These are phyloP conservation scores for Sylvia atricapilla DNA, from an alignment of 2,113 vertebrate species.

Conservation along the genomic window DNA sequence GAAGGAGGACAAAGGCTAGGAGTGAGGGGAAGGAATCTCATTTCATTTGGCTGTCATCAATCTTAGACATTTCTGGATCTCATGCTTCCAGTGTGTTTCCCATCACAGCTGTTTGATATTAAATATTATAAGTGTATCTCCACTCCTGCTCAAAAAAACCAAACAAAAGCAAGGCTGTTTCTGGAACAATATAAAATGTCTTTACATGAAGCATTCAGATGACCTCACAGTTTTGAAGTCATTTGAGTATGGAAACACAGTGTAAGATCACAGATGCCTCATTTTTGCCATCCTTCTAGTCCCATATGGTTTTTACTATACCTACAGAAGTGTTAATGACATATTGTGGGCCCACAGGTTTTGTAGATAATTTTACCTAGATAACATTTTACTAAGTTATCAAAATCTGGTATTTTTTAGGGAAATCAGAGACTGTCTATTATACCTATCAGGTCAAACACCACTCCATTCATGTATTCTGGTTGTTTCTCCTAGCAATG, in stretches of 20 bases:
- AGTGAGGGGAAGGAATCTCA: background rate
- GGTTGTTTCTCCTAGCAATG: background rate
- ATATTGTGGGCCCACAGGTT: background rate
- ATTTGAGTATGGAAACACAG: background rate
- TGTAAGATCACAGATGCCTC: background rate
- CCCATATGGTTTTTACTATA: background rate
- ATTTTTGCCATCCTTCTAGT: background rate
- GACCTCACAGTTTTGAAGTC: background rate
- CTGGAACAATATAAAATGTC: background rate
- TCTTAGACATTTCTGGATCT: background rate
- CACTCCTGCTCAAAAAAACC: background rate
- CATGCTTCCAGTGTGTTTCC: background rate
- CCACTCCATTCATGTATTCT: background rate
- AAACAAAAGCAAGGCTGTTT: background rate
- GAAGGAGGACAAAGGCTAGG: background rate
- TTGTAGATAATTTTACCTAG: slow-evolving; percentile 1
- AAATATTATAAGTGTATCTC: background rate
- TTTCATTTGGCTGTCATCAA: background rate
- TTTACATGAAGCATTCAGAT: background rate
- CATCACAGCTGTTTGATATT: background rate
- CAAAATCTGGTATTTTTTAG: background rate
- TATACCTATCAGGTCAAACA: background rate
- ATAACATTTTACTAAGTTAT: background rate
- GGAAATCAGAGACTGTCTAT: background rate
- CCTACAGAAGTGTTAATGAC: background rate